Evolutionary conservation across 2,113 vertebrate species (phyloP).

Genomic region (Pipra filicauda): DNA sequence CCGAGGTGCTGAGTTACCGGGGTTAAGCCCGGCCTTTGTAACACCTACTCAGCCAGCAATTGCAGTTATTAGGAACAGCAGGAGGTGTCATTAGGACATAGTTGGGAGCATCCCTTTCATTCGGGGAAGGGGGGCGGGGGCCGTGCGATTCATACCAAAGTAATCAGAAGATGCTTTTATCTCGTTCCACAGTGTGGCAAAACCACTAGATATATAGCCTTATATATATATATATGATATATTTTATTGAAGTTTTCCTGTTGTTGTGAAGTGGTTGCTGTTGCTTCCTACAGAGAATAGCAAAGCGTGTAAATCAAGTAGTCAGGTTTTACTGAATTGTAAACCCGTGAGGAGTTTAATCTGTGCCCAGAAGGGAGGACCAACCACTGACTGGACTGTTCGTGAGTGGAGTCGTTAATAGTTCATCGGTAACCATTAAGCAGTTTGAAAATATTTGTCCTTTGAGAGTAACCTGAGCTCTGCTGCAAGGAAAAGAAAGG

Average conservation of each 20-base stretch:
- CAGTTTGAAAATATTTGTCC: conserved; percentile 22
- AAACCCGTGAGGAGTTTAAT: background rate
- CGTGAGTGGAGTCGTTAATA: background rate
- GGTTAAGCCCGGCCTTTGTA: background rate
- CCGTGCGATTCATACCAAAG: background rate
- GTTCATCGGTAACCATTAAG: background rate
- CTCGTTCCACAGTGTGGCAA: background rate
- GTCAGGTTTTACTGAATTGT: background rate
- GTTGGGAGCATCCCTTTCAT: background rate
- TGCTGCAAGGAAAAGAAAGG: background rate
- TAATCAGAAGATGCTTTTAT: background rate
- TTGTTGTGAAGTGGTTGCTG: background rate
- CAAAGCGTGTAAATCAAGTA: background rate
- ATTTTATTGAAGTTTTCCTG: background rate
- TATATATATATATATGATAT: background rate
- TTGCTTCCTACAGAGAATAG: background rate
- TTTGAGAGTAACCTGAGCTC: background rate
- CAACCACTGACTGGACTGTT: background rate
- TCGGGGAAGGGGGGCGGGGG: background rate
- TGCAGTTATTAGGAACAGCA: background rate
- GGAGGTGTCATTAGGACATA: background rate
- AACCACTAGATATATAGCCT: background rate
- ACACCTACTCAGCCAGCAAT: background rate
- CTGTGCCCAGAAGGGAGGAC: background rate
- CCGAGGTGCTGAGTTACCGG: background rate